phyloP scores from a whole-genome alignment of 2,113 vertebrate species.

The Epinephelus cyanopodus region DNA sequence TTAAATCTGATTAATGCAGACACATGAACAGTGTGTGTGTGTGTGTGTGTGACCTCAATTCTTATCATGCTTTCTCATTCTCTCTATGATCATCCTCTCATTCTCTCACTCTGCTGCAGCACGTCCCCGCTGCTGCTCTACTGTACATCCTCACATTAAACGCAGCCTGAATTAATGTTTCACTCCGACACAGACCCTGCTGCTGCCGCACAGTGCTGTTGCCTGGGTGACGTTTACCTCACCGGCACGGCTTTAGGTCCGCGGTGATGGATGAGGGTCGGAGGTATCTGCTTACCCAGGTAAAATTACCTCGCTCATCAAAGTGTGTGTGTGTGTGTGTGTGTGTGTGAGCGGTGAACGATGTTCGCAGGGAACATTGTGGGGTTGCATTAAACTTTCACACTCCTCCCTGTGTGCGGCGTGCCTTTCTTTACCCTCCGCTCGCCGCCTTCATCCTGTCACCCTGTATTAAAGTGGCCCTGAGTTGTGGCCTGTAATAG shows the following conservation, averaged over 20 bases:
- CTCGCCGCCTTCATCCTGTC: constrained; percentile 36
- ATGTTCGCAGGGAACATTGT: constrained; percentile 43
- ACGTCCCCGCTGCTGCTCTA: neutral
- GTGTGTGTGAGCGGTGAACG: constrained; percentile 41
- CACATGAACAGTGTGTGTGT: neutral
- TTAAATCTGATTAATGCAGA: neutral
- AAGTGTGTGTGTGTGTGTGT: constrained; percentile 41
- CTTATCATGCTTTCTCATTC: neutral
- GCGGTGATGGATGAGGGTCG: constrained; percentile 58
- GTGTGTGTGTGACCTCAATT: neutral
- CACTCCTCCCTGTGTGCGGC: constrained; percentile 41
- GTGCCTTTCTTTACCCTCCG: constrained; percentile 37
- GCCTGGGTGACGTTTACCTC: constrained; percentile 68
- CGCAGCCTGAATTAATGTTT: neutral
- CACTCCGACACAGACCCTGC: neutral
- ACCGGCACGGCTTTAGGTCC: constrained; percentile 21
- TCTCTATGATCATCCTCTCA: neutral
- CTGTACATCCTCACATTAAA: neutral
- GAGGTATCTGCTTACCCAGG: constrained; percentile 76
- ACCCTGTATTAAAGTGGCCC: constrained; percentile 45
- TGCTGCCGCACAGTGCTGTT: constrained; percentile 46
- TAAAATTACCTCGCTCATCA: constrained; percentile 68
- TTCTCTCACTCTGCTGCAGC: constrained; percentile 7
- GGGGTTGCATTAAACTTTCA: constrained; percentile 76
- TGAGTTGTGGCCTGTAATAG: constrained; percentile 69